Percentiles rank a stretch among this genome's conserved stretches.
Evolutionary conservation across 2,797 vertebrate species (phyloP).

Genomic region (Brotula barbata): DNA sequence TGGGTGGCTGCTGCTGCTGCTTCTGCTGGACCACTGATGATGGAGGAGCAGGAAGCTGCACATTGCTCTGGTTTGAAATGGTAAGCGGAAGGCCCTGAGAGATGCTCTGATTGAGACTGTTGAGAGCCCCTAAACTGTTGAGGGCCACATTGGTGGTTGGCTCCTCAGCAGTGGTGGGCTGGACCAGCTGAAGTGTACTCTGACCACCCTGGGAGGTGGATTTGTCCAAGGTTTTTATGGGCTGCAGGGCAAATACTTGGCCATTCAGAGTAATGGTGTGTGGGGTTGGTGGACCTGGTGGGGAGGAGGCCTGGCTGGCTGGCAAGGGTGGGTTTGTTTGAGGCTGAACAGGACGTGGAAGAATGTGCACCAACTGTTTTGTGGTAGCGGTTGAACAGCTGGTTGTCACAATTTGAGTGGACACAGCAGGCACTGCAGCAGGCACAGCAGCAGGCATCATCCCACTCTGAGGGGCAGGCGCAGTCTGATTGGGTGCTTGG

Average conservation of each 20-base stretch:
- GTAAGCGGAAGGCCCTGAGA: conserved; percentile 81
- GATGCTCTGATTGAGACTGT: conserved; percentile 96
- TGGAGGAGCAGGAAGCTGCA: conserved; percentile 76
- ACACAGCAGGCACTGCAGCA: conserved; percentile 76
- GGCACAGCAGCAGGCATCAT: conserved; percentile 81
- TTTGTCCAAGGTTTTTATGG: conserved; percentile 90
- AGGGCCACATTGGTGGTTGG: conserved; percentile 93
- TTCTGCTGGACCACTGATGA: conserved; percentile 76
- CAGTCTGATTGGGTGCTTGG: conserved; percentile 89
- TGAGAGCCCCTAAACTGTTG: conserved; percentile 94
- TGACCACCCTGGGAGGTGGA: conserved; percentile 77
- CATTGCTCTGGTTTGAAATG: conserved; percentile 84
- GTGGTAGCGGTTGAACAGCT: conserved; percentile 76
- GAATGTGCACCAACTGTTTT: conserved; percentile 95
- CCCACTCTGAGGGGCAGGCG: conserved; percentile 83
- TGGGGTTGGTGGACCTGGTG: conserved; percentile 80
- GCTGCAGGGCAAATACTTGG: conserved; percentile 94
- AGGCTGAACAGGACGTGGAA: conserved; percentile 84
- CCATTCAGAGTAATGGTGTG: conserved; percentile 97
- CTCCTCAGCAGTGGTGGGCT: conserved; percentile 93
- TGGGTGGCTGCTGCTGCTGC: conserved; percentile 51
- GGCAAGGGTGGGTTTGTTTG: conserved; percentile 74
- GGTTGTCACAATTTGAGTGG: conserved; percentile 76
- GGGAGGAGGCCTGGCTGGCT: conserved; percentile 74
- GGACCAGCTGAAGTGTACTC: conserved; percentile 91